Conservation (phyloP, 2,888 invertebrate genomes). For the Andrena dorsata region DNA sequence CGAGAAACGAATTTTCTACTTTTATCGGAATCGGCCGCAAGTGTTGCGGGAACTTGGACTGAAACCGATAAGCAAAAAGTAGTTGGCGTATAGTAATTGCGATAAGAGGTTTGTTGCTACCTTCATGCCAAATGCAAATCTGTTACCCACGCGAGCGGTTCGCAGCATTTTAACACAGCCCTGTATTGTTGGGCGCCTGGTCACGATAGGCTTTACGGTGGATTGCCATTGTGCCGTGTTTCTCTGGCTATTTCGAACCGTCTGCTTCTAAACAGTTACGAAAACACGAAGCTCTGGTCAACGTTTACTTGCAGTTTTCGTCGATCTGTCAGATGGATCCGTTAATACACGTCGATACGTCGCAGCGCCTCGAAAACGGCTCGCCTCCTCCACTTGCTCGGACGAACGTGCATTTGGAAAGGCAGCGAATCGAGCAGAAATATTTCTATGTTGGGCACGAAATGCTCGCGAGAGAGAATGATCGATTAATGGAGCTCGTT, state of each 20-base stretch:
- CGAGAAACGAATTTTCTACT: no score
- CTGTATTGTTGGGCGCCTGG: not conserved
- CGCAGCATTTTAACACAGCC: no score
- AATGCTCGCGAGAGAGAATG: not conserved
- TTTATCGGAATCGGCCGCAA: no score
- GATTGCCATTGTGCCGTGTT: not conserved
- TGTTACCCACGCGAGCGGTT: no score
- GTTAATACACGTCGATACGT: not conserved
- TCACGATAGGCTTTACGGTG: not conserved
- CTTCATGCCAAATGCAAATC: no score
- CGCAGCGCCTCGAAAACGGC: not conserved
- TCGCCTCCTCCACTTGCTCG: not conserved
- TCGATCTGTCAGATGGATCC: not conserved
- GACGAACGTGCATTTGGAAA: not conserved
- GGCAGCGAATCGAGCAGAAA: not conserved
- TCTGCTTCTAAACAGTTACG: not conserved
- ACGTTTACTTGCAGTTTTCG: not conserved
- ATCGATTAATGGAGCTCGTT: no score
- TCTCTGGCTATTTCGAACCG: not conserved
- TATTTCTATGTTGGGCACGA: not conserved
- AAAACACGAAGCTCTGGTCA: not conserved
- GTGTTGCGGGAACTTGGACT: no score
- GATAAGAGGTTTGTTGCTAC: no score
- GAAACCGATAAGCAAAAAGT: no score
- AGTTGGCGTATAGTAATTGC: no score